Evolutionary conservation across 2,113 vertebrate species (phyloP).

Genomic region (Dipodomys ordii): DNA sequence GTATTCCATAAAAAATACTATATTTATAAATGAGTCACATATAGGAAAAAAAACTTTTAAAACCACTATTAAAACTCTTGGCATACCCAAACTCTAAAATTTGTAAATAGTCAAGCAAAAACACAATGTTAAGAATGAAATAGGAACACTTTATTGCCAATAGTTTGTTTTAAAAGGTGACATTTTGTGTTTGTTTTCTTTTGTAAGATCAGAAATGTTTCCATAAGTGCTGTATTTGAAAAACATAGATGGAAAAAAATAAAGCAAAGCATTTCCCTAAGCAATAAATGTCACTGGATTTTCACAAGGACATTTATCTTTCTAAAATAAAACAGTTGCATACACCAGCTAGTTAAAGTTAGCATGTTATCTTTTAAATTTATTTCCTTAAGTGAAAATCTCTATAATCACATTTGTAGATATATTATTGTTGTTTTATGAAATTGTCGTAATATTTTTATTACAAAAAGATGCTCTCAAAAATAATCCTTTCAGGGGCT

Average conservation of each 20-base stretch:
- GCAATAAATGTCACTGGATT: constrained; percentile 71
- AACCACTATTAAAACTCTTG: constrained; percentile 43
- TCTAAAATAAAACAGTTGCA: constrained; percentile 73
- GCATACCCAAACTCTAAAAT: constrained; percentile 19
- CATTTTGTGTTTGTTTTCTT: constrained; percentile 66
- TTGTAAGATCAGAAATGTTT: constrained; percentile 61
- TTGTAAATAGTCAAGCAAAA: constrained; percentile 56
- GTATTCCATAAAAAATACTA: constrained; percentile 35
- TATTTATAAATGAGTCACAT: constrained; percentile 10
- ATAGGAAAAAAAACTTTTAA: background rate
- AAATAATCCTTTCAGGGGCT: constrained; percentile 56
- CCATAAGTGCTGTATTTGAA: constrained; percentile 67
- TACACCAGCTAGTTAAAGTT: constrained; percentile 65
- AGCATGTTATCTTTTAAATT: constrained; percentile 76
- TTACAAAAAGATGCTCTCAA: constrained; percentile 73
- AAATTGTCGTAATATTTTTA: constrained; percentile 67
- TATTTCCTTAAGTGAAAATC: constrained; percentile 68
- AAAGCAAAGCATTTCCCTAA: constrained; percentile 64
- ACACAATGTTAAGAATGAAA: constrained; percentile 23
- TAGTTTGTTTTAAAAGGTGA: constrained; percentile 53
- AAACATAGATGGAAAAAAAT: constrained; percentile 57
- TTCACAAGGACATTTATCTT: constrained; percentile 71
- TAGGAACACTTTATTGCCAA: constrained; percentile 11
- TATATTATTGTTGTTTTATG: constrained; percentile 71
- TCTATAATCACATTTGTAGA: constrained; percentile 67